Conservation (phyloP, 2,113 vertebrate species). For the Prunella fulvescens region DNA sequence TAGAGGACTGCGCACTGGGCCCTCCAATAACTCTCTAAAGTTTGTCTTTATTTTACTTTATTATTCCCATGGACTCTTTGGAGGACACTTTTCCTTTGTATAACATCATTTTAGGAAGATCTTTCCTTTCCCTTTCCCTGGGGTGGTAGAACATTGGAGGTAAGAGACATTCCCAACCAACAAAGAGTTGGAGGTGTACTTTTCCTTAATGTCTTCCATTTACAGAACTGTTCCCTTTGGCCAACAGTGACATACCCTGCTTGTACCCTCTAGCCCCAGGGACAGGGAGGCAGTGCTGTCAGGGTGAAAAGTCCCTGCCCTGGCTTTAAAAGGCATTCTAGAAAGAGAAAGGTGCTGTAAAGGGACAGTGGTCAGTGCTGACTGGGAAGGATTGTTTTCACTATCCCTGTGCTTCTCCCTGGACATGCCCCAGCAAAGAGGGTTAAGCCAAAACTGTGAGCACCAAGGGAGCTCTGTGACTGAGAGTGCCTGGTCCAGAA, state of each 20-base stretch:
- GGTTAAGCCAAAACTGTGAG: neutral
- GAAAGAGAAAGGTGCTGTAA: neutral
- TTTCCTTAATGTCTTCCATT: neutral
- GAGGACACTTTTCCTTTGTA: neutral
- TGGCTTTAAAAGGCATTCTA: neutral
- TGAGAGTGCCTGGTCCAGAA: neutral
- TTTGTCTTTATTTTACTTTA: neutral
- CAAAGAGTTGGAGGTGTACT: neutral
- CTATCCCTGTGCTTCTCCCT: neutral
- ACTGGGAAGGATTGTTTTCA: rapidly evolving
- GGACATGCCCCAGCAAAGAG: neutral
- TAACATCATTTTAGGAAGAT: neutral
- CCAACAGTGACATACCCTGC: neutral
- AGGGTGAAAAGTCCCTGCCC: neutral
- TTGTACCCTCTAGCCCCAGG: neutral
- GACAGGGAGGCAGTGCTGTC: neutral
- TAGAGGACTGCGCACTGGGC: neutral
- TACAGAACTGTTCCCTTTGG: neutral
- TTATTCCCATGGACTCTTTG: neutral
- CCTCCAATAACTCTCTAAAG: neutral
- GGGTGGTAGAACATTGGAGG: neutral
- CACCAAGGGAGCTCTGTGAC: neutral
- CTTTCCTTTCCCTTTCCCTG: neutral
- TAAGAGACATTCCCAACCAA: neutral
- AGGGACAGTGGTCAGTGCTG: neutral